Evolutionary conservation across 1,140 invertebrate genomes (phyloP), one percentile per base, ranked within the genome.

Genomic region (Popillia japonica): DNA sequence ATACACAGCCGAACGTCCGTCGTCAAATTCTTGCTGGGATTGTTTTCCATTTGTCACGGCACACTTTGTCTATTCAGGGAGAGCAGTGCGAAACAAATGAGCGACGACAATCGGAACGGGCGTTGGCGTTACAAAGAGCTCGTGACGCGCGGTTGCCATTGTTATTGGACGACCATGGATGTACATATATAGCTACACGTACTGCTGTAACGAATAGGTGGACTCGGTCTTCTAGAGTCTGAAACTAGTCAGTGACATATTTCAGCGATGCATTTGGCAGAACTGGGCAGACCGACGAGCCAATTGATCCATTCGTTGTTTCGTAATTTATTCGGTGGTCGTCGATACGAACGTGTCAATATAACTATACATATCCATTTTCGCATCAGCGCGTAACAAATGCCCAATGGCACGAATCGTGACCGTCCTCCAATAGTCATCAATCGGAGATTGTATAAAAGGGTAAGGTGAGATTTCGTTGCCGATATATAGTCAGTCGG

Each of bases 81-180:
- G 48, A 55, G 48, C 6, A 17, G 48, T 17, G n/a, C 48, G 11
- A 55, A 55, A 55, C 48, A 55, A 55, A 55, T n/a, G 48, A n/a
- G 17, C 14, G 48, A 55, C 48, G 48, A 55, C 48, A 55, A 34
- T 34, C 27, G 27, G 27, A 34, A 34, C 27, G 27, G 17, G 6
- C 14, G 14, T 55, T 7, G 48, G 48, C 48, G 48, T 55, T 55
- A 55, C 48, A 55, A 55, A n/a, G 48, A 17, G 14, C 48, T 0
- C 48, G 48, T 55, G 48, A 55, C 48, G 48, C 48, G 48, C 48
- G 48, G 48, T 55, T 17, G n/a, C 48, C 14, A 55, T 55, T 55
- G 48, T 55, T 55, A n/a, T 6, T 0, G 2, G 6, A 17, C 17
- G 14, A 14, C 6, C 14, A 17, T 55, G 48, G n/a, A 17, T n/a